Percentiles rank a stretch among this genome's conserved stretches.
Conservation (phyloP, 64 coral and sea anemone species). For the Actinia tenebrosa region DNA sequence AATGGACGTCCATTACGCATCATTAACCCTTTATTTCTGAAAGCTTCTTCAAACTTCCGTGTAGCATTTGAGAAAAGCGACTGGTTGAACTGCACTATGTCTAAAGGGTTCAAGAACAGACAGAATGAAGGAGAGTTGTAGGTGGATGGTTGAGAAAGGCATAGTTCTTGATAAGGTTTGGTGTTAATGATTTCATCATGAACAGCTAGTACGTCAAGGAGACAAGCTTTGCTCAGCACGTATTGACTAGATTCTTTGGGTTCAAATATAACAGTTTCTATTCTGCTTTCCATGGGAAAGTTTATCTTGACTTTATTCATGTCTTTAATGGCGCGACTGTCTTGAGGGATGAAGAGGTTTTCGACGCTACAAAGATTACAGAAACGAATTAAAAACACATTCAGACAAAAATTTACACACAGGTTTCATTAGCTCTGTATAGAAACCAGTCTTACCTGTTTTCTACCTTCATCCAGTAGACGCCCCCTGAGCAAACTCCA, state of each 20-base stretch:
- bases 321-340: conserved; percentile 72
- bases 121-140: conserved; percentile 23
- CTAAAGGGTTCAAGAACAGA: conserved; percentile 44
- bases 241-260: neutral
- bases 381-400: neutral
- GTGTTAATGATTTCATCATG: conserved; percentile 32
- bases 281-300: conserved; percentile 41
- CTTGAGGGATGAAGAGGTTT: conserved; percentile 75
- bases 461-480: conserved; percentile 36
- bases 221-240: conserved; percentile 15
- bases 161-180: conserved; percentile 23
- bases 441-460: neutral
- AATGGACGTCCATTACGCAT: conserved; percentile 64
- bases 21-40: conserved; percentile 14
- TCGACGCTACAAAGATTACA: conserved; percentile 34
- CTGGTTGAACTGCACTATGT: conserved; percentile 46
- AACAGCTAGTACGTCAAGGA: conserved; percentile 23
- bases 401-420: too few relatives aligned
- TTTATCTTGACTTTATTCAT: conserved; percentile 53
- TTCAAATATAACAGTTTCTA: conserved; percentile 24
- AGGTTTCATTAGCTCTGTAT: too few relatives aligned
- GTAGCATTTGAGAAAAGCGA: conserved; percentile 15
- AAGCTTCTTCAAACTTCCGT: conserved; percentile 23
- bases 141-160: conserved; percentile 19
- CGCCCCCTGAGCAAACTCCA: conserved; percentile 25